Base-by-base conservation (phyloP, 1,140 invertebrate species). In the Acyrthosiphon pisum region DNA sequence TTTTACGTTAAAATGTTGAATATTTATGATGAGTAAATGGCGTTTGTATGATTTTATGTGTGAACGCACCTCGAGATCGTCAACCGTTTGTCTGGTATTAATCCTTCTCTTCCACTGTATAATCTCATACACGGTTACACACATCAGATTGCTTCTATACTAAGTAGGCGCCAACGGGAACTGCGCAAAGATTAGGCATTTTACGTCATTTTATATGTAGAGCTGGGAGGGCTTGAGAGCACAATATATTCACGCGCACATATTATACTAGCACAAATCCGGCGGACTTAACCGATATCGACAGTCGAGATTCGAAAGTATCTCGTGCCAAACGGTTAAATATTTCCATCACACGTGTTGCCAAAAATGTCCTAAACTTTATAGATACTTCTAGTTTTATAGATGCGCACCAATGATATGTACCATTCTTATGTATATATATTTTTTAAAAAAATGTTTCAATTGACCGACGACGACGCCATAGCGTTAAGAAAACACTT, bases 211-310 rank as follows among this genome's bases (percentile, higher is more conserved):
- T 46, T 46, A 46, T 86, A 30, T 46, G 30, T n/a, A 46, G 84
- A 86, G 83, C 37, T 23, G 37, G 23, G 50, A 22, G 50, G 11
- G 20, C 9, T 86, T 23, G 18, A 22, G 30, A 44, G 44, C 11
- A 46, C 26, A 30, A 87, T 44, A 30, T 88, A 88, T 88, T 50
- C 46, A 9, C 18, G n/a, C 30, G 14, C 8, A 23, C n/a, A 11
- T 35, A 68, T 68, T 68, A 68, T 68, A 35, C 18, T n/a, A 41
- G 41, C n/a, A 35, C 87, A 23, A 35, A 53, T 89, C 48, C 87
- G 87, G 22, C 22, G 48, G 87, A 35, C n/a, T 53, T 89, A 48
- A 89, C 87, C n/a, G 48, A 23, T 35, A 89, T 89, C 20, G 87
- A 53, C 48, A 22, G 18, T 35, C 46, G 87, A 89, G 18, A 8